Percentiles rank a stretch among this genome's conserved stretches.
Evolutionary conservation across 2,797 vertebrate species (phyloP).

Genomic region (Xerus rutilus): DNA sequence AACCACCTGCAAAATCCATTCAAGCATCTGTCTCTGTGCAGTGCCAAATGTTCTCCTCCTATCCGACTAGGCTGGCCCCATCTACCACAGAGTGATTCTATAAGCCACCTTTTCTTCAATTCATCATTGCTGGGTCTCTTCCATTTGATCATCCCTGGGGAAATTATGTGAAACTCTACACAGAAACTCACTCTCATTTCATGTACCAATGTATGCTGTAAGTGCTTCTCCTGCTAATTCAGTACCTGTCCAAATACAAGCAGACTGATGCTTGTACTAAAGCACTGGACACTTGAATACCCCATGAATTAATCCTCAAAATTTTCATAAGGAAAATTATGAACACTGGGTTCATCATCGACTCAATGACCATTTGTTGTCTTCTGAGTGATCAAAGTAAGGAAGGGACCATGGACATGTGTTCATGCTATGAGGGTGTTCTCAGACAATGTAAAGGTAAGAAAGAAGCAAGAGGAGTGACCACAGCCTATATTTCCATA

Average conservation of each 20-base stretch:
- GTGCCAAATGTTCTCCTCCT: conserved; percentile 69
- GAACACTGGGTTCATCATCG: neutral
- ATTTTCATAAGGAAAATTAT: neutral
- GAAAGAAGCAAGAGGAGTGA: neutral
- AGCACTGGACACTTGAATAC: neutral
- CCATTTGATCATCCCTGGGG: conserved; percentile 9
- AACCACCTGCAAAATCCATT: conserved; percentile 77
- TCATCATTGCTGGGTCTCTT: conserved; percentile 25
- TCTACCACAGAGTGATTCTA: conserved; percentile 9
- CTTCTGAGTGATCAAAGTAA: neutral
- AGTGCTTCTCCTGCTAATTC: neutral
- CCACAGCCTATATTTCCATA: neutral
- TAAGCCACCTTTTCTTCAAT: neutral
- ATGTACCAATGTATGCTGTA: neutral
- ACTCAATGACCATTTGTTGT: neutral
- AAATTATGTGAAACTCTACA: neutral
- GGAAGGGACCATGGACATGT: neutral
- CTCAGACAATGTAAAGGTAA: neutral
- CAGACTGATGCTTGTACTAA: neutral
- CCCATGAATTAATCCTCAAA: neutral
- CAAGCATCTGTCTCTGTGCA: conserved; percentile 77
- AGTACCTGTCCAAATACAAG: conserved; percentile 2
- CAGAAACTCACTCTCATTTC: conserved; percentile 37
- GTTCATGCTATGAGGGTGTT: neutral
- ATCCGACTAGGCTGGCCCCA: neutral